A percentile compares a stretch with the other conserved stretches of the same genome.
These are phyloP conservation scores for Trichonephila inaurata DNA, from an alignment of 1,140 invertebrate species.

Conservation along the genomic window DNA sequence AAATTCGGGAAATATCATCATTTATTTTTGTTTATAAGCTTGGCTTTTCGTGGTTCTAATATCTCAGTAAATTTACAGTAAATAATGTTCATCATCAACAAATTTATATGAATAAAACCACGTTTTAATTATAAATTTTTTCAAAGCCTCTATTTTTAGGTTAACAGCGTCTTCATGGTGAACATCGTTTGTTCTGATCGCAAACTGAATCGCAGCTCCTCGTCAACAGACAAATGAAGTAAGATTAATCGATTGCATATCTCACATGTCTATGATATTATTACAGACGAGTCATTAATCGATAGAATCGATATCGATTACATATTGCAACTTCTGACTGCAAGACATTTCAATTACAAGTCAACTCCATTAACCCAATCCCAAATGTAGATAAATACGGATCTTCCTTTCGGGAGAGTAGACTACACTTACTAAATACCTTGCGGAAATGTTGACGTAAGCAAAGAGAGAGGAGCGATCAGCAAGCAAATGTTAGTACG, in stretches of 20 bases:
- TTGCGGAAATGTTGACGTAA: not conserved
- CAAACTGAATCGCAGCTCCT: conserved; percentile 79
- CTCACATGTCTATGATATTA: not conserved
- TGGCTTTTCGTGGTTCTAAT: no score
- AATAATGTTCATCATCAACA: not conserved
- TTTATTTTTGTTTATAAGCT: no score
- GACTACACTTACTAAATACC: not conserved
- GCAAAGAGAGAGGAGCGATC: no score
- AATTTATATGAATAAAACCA: not conserved
- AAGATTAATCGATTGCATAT: conserved; percentile 69
- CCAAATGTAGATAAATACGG: not conserved
- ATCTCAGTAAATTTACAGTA: no score
- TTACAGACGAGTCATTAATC: not conserved
- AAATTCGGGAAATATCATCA: no score
- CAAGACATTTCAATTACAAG: no score
- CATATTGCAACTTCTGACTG: no score
- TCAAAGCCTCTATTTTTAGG: conserved; percentile 17
- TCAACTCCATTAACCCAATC: no score
- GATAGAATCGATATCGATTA: not conserved
- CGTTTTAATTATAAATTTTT: not conserved
- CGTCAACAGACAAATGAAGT: conserved; percentile 80
- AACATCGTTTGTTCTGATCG: conserved; percentile 83
- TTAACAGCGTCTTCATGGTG: conserved; percentile 82
- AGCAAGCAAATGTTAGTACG: no score
- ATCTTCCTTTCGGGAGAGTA: not conserved